Percentiles rank a stretch among this genome's conserved stretches.
These are phyloP conservation scores for Drosophila ananassae DNA, from an alignment of 1,140 invertebrate genomes.

Conservation along the genomic window DNA sequence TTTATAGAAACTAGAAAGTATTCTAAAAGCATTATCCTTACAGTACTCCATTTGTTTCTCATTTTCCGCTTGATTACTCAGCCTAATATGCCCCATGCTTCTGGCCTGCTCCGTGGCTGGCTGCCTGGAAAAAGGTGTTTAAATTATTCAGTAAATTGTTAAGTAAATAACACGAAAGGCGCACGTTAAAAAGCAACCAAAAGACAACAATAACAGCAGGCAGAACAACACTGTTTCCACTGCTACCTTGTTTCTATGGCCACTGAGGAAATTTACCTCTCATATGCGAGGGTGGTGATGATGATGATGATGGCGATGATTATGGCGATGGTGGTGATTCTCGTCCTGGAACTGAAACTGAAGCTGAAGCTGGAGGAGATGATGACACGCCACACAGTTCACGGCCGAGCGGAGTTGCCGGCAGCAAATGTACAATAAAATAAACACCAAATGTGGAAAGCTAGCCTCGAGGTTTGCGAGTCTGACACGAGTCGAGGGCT, in stretches of 20 bases:
- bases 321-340: slow-evolving; percentile 40
- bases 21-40: too few species aligned
- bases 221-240: slow-evolving; percentile 22
- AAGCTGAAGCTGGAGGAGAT: slow-evolving; percentile 7
- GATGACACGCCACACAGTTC: slow-evolving; percentile 68
- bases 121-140: slow-evolving; percentile 41
- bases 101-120: not conserved
- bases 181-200: slow-evolving; percentile 62
- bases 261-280: slow-evolving; percentile 41
- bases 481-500: not conserved
- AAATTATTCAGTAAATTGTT: slow-evolving; percentile 83
- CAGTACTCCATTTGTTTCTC: not conserved
- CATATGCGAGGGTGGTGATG: slow-evolving; percentile 45
- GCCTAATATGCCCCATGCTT: not conserved
- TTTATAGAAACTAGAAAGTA: too few species aligned
- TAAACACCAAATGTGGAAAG: slow-evolving; percentile 58
- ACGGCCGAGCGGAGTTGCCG: slow-evolving; percentile 64
- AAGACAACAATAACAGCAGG: slow-evolving; percentile 54
- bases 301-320: slow-evolving; percentile 17
- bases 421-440: slow-evolving; percentile 76
- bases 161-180: slow-evolving; percentile 75
- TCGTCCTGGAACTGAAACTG: slow-evolving; percentile 15
- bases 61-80: not conserved
- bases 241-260: slow-evolving; percentile 37
- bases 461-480: slow-evolving; percentile 25